Percentiles rank a stretch among this genome's conserved stretches.
These are phyloP conservation scores for Plebejus melissa DNA, from an alignment of 2,888 invertebrate species.

Conservation along the genomic window DNA sequence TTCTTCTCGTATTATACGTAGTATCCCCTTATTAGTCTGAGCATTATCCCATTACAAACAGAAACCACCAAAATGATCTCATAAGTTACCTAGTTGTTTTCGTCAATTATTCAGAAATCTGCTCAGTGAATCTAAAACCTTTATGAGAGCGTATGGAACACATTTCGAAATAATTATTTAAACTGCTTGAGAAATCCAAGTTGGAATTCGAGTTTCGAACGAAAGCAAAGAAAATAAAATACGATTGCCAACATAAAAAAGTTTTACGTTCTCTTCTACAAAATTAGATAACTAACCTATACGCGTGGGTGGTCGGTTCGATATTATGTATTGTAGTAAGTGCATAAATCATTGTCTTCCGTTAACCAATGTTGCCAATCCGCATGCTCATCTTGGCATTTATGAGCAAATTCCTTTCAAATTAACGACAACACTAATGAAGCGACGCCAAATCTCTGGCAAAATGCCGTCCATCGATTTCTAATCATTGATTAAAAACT, in stretches of 20 bases:
- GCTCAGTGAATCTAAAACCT: no score
- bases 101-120: no score
- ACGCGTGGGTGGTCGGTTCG: background rate
- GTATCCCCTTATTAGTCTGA: no score
- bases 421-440: constrained; percentile 9
- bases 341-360: background rate
- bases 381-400: constrained; percentile 11
- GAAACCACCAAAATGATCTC: no score
- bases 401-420: constrained; percentile 17
- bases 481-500: background rate
- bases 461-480: background rate
- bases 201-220: no score
- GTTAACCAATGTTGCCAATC: constrained; percentile 3
- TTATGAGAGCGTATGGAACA: no score
- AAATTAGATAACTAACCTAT: background rate
- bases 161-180: no score
- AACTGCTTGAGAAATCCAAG: no score
- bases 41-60: no score
- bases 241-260: no score
- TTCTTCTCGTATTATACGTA: no score
- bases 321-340: background rate
- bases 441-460: constrained; percentile 15
- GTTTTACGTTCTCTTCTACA: background rate
- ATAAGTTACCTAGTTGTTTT: no score
- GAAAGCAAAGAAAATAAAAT: background rate